Conservation (phyloP, 35 echinoderm and acorn worm species). For the Chiridota heheva region DNA sequence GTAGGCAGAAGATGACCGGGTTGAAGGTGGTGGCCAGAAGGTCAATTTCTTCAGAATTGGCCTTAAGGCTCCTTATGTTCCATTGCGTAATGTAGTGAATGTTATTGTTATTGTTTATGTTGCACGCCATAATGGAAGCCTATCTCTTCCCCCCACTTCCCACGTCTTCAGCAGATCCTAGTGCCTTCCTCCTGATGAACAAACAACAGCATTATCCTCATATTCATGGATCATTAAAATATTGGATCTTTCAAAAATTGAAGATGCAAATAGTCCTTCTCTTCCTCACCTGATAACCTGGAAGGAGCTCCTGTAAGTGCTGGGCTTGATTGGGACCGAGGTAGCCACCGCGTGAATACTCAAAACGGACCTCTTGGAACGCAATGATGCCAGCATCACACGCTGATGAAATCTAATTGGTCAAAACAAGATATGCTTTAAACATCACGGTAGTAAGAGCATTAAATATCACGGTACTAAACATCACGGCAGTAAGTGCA, state of each 20-base stretch:
- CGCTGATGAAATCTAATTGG: conserved; percentile 44
- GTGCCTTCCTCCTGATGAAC: too few species aligned
- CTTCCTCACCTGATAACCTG: conserved; percentile 38
- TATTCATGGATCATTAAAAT: neutral
- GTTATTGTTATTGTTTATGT: neutral
- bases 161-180: too few species aligned
- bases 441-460: neutral
- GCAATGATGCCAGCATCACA: conserved; percentile 36
- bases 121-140: neutral
- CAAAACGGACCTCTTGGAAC: conserved; percentile 68
- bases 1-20: too few species aligned
- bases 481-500: neutral
- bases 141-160: too few species aligned
- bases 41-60: too few species aligned
- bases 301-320: conserved; percentile 36
- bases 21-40: too few species aligned
- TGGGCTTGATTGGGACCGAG: conserved; percentile 48
- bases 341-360: conserved; percentile 3
- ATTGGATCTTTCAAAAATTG: neutral
- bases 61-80: too few species aligned
- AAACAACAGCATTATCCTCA: neutral
- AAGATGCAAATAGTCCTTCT: neutral
- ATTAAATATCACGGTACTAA: neutral
- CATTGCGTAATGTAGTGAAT: neutral
- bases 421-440: neutral